phyloP scores from a whole-genome alignment of 2,797 vertebrate genomes.

The Nyctalus aviator region DNA sequence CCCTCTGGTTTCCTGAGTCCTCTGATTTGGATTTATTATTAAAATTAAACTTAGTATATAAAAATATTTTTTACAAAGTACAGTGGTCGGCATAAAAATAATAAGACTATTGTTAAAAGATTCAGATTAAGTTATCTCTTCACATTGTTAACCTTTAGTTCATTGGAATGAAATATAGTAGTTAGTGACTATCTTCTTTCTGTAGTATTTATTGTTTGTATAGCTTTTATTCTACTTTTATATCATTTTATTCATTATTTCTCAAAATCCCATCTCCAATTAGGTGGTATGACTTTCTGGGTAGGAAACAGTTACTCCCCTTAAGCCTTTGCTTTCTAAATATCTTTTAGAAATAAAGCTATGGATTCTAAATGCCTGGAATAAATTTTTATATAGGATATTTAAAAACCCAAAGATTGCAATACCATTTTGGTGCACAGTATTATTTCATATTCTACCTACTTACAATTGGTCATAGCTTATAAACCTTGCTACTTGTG shows the following conservation, averaged over 20 bases:
- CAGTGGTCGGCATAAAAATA: neutral
- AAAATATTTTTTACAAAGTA: slow-evolving; percentile 51
- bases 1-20: slow-evolving; percentile 66
- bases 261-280: neutral
- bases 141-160: neutral
- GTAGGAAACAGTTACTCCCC: neutral
- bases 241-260: neutral
- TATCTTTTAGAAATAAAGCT: neutral
- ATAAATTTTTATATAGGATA: neutral
- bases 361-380: neutral
- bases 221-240: neutral
- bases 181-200: neutral
- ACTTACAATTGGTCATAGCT: neutral
- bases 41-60: slow-evolving; percentile 69
- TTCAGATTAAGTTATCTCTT: neutral
- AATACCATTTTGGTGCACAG: neutral
- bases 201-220: neutral
- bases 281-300: neutral
- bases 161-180: neutral
- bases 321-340: neutral
- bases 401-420: neutral
- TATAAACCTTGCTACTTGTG: neutral
- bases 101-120: neutral
- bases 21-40: slow-evolving; percentile 74
- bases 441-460: neutral